phyloP scores from a whole-genome alignment of 1,140 invertebrate species.

The Megathymus violae region DNA sequence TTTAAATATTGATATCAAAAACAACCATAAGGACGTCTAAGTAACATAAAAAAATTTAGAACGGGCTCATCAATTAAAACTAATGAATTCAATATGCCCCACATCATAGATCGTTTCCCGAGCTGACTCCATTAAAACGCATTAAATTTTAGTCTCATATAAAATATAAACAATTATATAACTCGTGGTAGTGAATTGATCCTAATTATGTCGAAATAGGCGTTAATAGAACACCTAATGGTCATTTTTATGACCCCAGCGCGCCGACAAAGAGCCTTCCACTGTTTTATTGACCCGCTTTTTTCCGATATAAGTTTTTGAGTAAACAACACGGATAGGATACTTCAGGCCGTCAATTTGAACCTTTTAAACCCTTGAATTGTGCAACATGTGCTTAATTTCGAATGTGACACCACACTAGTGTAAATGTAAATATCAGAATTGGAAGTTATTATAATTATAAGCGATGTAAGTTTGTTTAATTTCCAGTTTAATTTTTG shows the following conservation, averaged over 20 bases:
- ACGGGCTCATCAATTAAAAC: slow-evolving; percentile 28
- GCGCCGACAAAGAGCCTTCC: slow-evolving; percentile 74
- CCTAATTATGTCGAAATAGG: slow-evolving; percentile 81
- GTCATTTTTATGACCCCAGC: slow-evolving; percentile 65
- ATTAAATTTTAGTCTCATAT: slow-evolving; percentile 36
- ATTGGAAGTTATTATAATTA: no score
- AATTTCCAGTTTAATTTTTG: no score
- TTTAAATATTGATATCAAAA: no score
- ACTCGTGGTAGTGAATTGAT: slow-evolving; percentile 66
- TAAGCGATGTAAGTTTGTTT: no score
- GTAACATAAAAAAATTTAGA: slow-evolving; percentile 22
- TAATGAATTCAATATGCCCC: slow-evolving; percentile 31
- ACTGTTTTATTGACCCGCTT: slow-evolving; percentile 73
- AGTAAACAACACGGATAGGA: slow-evolving; percentile 63
- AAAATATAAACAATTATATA: slow-evolving; percentile 73
- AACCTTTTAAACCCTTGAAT: slow-evolving; percentile 47
- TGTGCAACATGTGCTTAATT: slow-evolving; percentile 36
- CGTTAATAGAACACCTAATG: slow-evolving; percentile 80
- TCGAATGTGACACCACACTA: slow-evolving; percentile 22
- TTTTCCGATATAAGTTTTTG: slow-evolving; percentile 74
- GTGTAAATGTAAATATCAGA: slow-evolving; percentile 19
- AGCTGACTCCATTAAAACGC: slow-evolving; percentile 29
- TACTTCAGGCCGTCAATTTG: slow-evolving; percentile 65
- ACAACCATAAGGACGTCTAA: no score
- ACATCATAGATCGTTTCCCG: slow-evolving; percentile 12